Evolutionary conservation across 2,113 vertebrate genomes (phyloP), one percentile per base, ranked within the genome.

Genomic region (Rhinichthys klamathensis): DNA sequence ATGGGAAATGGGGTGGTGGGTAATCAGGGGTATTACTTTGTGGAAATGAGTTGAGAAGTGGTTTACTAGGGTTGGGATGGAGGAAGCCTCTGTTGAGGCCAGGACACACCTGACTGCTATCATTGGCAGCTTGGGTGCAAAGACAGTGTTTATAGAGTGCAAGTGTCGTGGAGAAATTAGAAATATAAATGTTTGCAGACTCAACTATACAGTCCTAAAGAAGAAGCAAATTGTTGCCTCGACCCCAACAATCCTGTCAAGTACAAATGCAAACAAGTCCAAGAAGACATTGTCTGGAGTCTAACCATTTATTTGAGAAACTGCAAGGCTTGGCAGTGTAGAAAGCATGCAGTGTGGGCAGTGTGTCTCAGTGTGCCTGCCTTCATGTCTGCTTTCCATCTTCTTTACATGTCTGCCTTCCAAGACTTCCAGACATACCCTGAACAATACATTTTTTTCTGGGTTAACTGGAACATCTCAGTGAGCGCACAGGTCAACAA

Each of bases 361-460:
- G 27, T 54, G 27, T 54, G 46, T 70, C 27, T 10, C 44, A 30
- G 16, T 38, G 35, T 38, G 38, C 7, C 38, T 38, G 30, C 3
- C 30, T 35, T 58, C 27, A 79, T 60, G 54, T 79, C 76, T 79
- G 54, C 32, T 79, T 79, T 79, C 56, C 76, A 79, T 79, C 76
- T 60, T 60, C 76, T 60, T 60, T 60, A 60, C 76, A 56, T 35
- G 49, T 32, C 30, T 77, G 73, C 49, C 16, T 35, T 12, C 8
- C 49, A 51, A 23, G 27, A 1, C 74, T 77, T 32, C 46, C 74
- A 77, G 49, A 54, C 49, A 56, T 23, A 56, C 16, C 46, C 54
- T n/a, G 30, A 58, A 3, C 18, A 51, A 30, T 44, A 9, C n/a
- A n/a, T 30, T 75, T 51, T 75, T 6, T 9, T 51, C n/a, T 74